Conservation (phyloP, 2,888 invertebrate genomes). For the Craniophora ligustri region DNA sequence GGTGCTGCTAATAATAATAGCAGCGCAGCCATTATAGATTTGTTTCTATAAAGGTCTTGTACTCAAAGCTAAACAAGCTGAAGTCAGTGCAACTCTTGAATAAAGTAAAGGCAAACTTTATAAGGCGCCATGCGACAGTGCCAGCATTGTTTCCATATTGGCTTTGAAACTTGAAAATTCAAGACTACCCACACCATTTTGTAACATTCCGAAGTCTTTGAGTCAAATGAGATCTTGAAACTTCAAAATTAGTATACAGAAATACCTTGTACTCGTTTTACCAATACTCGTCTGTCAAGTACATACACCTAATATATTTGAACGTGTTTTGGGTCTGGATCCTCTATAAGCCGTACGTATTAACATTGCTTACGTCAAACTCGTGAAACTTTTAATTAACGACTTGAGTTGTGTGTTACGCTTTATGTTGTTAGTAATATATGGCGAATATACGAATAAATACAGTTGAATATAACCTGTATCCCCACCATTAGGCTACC, state of each 20-base stretch:
- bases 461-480: constrained; percentile 27
- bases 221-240: constrained; percentile 61
- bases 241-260: constrained; percentile 57
- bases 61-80: constrained; percentile 60
- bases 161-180: constrained; percentile 76
- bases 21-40: constrained; percentile 62
- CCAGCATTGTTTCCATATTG: constrained; percentile 79
- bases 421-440: constrained; percentile 38
- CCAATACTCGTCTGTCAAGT: constrained; percentile 44
- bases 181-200: constrained; percentile 65
- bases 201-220: constrained; percentile 57
- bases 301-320: constrained; percentile 29
- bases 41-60: constrained; percentile 59
- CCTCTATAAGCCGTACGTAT: constrained; percentile 45
- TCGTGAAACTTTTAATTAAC: constrained; percentile 54
- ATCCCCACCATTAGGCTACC: too few relatives aligned
- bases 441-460: constrained; percentile 46
- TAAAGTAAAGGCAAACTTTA: constrained; percentile 71
- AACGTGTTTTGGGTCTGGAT: constrained; percentile 39
- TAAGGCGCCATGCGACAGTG: constrained; percentile 69
- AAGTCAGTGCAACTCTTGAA: constrained; percentile 60
- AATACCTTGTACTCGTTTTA: constrained; percentile 36
- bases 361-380: constrained; percentile 51
- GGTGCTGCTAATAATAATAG: constrained; percentile 28
- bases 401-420: constrained; percentile 38